Percentiles rank a stretch among this genome's conserved stretches.
These are phyloP conservation scores for Andricus curvator DNA, from an alignment of 2,888 invertebrate genomes.

Conservation along the genomic window DNA sequence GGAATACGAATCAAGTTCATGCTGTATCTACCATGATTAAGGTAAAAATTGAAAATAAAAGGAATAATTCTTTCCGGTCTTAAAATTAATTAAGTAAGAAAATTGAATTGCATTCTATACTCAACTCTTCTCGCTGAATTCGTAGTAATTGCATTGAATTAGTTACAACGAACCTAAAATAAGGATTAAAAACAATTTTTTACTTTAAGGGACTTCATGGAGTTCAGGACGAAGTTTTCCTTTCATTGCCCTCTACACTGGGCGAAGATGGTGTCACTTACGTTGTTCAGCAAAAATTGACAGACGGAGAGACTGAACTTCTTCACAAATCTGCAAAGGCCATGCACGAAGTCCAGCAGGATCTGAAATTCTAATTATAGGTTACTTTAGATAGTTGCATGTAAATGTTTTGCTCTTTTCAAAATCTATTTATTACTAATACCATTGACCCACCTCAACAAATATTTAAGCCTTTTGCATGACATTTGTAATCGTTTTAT, in stretches of 20 bases:
- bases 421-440: background rate
- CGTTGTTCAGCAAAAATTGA: constrained; percentile 87
- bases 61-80: too few relatives aligned
- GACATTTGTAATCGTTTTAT: background rate
- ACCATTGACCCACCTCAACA: background rate
- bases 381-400: background rate
- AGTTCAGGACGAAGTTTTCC: constrained; percentile 89
- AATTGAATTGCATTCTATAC: too few relatives aligned
- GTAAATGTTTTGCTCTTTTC: background rate
- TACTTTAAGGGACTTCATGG: constrained; percentile 87
- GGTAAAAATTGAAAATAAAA: constrained; percentile 77
- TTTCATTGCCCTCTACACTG: constrained; percentile 91
- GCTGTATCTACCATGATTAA: constrained; percentile 89
- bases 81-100: too few relatives aligned
- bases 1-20: constrained; percentile 87
- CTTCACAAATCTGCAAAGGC: constrained; percentile 83
- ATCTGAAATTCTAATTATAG: constrained; percentile 74
- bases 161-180: background rate
- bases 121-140: constrained; percentile 81
- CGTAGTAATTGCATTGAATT: too few relatives aligned
- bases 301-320: constrained; percentile 81
- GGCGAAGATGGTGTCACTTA: constrained; percentile 86
- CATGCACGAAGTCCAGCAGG: constrained; percentile 81
- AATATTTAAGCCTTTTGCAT: background rate
- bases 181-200: constrained; percentile 14